phyloP scores from a whole-genome alignment of 2,113 vertebrate species.

The Oreochromis aureus region DNA sequence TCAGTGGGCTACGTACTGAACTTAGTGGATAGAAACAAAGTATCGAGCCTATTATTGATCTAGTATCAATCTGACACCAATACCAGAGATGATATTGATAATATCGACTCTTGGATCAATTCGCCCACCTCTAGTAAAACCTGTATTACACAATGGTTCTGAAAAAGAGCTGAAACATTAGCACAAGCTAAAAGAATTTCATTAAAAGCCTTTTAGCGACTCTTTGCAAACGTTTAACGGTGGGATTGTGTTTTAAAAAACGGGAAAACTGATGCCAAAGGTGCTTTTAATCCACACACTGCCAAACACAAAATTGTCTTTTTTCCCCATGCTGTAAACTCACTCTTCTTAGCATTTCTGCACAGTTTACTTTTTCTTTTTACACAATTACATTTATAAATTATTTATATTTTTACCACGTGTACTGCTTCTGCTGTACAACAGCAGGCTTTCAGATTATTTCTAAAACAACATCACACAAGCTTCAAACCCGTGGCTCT shows the following conservation, averaged over 20 bases:
- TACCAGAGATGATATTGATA: background rate
- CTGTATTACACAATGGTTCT: background rate
- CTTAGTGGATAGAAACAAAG: background rate
- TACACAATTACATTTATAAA: background rate
- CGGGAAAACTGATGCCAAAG: rapidly evolving
- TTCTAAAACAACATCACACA: background rate
- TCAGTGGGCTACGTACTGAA: background rate
- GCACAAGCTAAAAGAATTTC: background rate
- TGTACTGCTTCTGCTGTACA: background rate
- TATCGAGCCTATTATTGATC: background rate
- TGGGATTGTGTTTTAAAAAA: background rate
- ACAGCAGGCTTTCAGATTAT: background rate
- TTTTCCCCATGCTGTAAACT: background rate
- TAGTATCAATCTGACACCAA: background rate
- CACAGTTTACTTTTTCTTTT: background rate
- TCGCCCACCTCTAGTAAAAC: background rate
- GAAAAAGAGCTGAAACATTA: background rate
- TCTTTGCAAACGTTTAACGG: background rate
- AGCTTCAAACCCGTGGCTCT: background rate
- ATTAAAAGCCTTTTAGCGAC: background rate
- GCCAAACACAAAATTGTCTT: background rate
- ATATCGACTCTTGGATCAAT: background rate
- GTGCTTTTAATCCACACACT: background rate
- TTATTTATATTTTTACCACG: background rate
- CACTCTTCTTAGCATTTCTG: background rate